Evolutionary conservation across 2,113 vertebrate genomes (phyloP).

Genomic region (Lepus timidus): DNA sequence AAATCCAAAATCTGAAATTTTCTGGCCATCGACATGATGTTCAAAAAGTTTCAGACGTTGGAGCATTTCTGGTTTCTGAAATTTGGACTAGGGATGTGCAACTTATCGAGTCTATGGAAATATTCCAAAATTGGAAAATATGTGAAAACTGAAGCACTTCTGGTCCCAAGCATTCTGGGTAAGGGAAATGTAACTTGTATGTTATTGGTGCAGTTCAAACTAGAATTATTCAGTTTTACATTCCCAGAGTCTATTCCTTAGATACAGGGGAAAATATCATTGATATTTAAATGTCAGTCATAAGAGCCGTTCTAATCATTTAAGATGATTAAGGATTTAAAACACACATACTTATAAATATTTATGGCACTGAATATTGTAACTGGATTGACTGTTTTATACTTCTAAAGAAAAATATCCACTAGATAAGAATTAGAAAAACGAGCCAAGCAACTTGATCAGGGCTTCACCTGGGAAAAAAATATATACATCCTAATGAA

Average conservation of each 20-base stretch:
- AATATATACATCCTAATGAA: background rate
- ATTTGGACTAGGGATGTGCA: too few relatives aligned
- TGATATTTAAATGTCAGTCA: background rate
- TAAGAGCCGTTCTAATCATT: background rate
- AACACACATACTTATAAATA: background rate
- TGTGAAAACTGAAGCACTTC: too few relatives aligned
- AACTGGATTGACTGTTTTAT: background rate
- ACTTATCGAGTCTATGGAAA: too few relatives aligned
- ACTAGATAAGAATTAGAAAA: constrained; percentile 26
- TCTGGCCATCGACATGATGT: too few relatives aligned
- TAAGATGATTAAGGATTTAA: constrained; percentile 16
- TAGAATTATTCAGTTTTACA: background rate
- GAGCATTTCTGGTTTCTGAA: too few relatives aligned
- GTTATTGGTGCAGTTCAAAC: background rate
- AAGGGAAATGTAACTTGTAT: too few relatives aligned
- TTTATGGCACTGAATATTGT: background rate
- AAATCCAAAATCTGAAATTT: too few relatives aligned
- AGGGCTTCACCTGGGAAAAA: background rate
- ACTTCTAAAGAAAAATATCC: constrained; percentile 27
- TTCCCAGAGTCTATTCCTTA: background rate
- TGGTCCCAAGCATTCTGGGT: too few relatives aligned
- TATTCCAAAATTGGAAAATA: too few relatives aligned
- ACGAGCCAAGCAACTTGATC: background rate
- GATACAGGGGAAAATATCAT: background rate
- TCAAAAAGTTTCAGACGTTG: too few relatives aligned